Evolutionary conservation across 2,797 vertebrate species (phyloP).

Genomic region (Hypotaenidia philippensis): DNA sequence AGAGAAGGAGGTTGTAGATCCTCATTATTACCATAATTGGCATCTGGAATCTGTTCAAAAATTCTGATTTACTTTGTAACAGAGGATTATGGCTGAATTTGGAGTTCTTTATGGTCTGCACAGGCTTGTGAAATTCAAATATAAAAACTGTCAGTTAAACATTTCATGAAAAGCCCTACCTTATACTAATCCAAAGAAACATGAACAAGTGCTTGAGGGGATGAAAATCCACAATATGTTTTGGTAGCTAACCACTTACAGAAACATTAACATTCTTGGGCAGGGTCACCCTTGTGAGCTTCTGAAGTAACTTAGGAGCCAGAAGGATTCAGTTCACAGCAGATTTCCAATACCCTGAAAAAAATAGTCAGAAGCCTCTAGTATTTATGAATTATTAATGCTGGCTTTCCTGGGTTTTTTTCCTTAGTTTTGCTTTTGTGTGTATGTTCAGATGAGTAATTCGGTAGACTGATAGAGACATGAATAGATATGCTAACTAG

Average conservation of each 20-base stretch:
- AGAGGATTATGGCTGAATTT: slow-evolving; percentile 75
- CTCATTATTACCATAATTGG: slow-evolving; percentile 77
- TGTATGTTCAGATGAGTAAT: slow-evolving; percentile 77
- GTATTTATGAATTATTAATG: slow-evolving; percentile 83
- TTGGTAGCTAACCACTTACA: slow-evolving; percentile 75
- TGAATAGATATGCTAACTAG: slow-evolving; percentile 83
- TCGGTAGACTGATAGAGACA: slow-evolving; percentile 80
- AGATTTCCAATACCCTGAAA: slow-evolving; percentile 62
- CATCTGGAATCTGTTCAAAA: slow-evolving; percentile 77
- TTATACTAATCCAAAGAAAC: slow-evolving; percentile 78
- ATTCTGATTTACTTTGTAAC: slow-evolving; percentile 71
- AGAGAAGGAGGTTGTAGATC: slow-evolving; percentile 53
- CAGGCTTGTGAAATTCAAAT: slow-evolving; percentile 82
- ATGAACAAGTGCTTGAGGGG: slow-evolving; percentile 72
- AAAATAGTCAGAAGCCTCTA: slow-evolving; percentile 71
- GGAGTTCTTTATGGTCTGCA: slow-evolving; percentile 74
- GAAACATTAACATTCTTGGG: slow-evolving; percentile 73
- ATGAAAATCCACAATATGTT: slow-evolving; percentile 73
- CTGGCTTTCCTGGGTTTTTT: slow-evolving; percentile 57
- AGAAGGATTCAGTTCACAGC: slow-evolving; percentile 72
- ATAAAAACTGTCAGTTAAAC: slow-evolving; percentile 79
- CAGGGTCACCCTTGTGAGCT: slow-evolving; percentile 43
- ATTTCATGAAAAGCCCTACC: slow-evolving; percentile 73
- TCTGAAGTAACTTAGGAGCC: slow-evolving; percentile 72
- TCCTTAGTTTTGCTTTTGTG: slow-evolving; percentile 77